A percentile compares a stretch with the other conserved stretches of the same genome.
Conservation (phyloP, 2,113 vertebrate species). For the Sula dactylatra region DNA sequence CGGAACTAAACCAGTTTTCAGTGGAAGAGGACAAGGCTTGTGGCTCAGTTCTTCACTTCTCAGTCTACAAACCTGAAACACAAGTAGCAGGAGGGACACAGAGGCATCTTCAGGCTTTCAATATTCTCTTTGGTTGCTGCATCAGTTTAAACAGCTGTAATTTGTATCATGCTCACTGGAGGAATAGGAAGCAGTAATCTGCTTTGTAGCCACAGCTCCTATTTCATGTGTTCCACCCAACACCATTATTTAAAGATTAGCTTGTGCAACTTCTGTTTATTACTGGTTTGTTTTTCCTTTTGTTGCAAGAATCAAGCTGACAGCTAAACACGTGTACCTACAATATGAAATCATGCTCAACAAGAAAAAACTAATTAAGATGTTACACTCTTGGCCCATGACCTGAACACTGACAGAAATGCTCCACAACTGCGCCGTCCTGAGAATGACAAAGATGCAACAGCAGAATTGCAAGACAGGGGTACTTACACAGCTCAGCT, state of each 20-base stretch:
- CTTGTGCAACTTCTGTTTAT: conserved; percentile 50
- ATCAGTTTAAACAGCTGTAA: neutral
- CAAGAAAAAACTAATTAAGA: conserved; percentile 7
- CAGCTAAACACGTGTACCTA: conserved; percentile 41
- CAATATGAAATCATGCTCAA: neutral
- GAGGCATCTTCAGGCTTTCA: neutral
- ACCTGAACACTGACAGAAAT: neutral
- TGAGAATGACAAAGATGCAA: neutral
- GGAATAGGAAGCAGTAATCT: conserved; percentile 22
- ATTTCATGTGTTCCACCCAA: neutral
- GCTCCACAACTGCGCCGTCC: neutral
- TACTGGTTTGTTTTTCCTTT: conserved; percentile 37
- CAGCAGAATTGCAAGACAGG: fast-evolving
- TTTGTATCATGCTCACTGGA: neutral
- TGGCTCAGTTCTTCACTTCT: neutral
- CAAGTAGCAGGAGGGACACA: neutral
- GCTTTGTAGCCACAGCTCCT: neutral
- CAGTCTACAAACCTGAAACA: neutral
- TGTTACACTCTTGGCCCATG: neutral
- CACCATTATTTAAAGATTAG: neutral
- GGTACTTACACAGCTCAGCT: neutral
- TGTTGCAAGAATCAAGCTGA: conserved; percentile 46
- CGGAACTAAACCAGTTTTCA: neutral
- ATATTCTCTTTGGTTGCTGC: neutral
- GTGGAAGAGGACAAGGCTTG: neutral